Percentiles rank a stretch among this genome's conserved stretches.
Evolutionary conservation across 2,797 vertebrate genomes (phyloP).

Genomic region (Acestrorhynchus altus): DNA sequence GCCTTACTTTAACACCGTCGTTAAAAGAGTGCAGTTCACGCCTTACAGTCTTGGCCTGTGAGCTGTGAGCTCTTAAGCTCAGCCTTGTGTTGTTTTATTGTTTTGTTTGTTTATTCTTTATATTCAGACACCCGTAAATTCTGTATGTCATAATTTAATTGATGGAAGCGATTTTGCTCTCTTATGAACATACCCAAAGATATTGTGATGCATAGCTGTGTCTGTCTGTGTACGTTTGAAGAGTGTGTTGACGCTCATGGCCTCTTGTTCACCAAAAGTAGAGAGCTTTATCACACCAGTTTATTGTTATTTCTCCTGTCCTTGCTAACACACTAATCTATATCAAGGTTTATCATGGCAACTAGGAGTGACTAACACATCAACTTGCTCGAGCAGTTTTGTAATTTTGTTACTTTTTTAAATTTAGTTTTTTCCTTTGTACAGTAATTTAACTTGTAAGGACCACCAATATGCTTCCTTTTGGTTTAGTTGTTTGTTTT

Average conservation of each 20-base stretch:
- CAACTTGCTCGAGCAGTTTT: slow-evolving; percentile 54
- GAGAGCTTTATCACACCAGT: slow-evolving; percentile 53
- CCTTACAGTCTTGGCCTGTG: slow-evolving; percentile 54
- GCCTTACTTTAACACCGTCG: slow-evolving; percentile 78
- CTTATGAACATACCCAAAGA: slow-evolving; percentile 57
- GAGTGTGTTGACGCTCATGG: slow-evolving; percentile 40
- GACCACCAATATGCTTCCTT: slow-evolving; percentile 37
- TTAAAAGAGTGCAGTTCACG: slow-evolving; percentile 51
- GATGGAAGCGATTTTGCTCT: slow-evolving; percentile 27
- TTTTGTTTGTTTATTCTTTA: too few relatives aligned
- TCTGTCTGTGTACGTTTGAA: slow-evolving; percentile 15
- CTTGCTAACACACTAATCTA: slow-evolving; percentile 57
- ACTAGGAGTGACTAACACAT: slow-evolving; percentile 53
- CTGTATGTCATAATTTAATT: slow-evolving; percentile 30
- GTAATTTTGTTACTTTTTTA: slow-evolving; percentile 18
- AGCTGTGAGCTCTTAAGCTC: slow-evolving; percentile 29
- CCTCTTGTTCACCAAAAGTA: slow-evolving; percentile 56
- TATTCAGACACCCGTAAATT: slow-evolving; percentile 25
- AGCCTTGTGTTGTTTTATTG: slow-evolving; percentile 47
- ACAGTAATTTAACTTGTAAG: slow-evolving; percentile 57
- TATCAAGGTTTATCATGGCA: slow-evolving; percentile 44
- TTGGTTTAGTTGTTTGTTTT: neutral
- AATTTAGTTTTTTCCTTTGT: slow-evolving; percentile 44
- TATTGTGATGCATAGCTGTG: slow-evolving; percentile 42
- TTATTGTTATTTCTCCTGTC: slow-evolving; percentile 54